Evolutionary conservation across 2,888 invertebrate genomes (phyloP).

Genomic region (Eristalis arbustorum): DNA sequence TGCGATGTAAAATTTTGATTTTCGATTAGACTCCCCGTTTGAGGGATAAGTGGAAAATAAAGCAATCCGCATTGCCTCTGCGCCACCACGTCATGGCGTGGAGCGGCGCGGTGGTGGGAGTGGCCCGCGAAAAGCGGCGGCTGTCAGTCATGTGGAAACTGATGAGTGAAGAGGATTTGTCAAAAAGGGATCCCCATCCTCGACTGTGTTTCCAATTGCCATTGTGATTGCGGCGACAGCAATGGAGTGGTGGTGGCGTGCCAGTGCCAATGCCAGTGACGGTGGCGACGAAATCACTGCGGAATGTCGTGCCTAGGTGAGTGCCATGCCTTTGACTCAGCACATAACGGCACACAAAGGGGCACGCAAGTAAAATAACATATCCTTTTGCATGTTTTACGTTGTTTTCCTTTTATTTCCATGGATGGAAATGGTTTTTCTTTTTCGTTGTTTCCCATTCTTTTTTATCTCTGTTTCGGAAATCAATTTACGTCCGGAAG

Average conservation of each 20-base stretch:
- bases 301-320: neutral
- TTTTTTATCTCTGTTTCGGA: constrained; percentile 5
- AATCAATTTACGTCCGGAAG: constrained; percentile 35
- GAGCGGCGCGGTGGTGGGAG: too few species aligned
- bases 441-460: neutral
- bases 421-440: neutral
- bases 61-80: neutral
- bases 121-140: neutral
- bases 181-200: neutral
- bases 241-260: too few species aligned
- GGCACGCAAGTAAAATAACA: neutral
- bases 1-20: neutral
- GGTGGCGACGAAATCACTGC: neutral
- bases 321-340: neutral
- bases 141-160: neutral
- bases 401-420: neutral
- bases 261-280: too few species aligned
- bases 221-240: neutral
- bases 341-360: neutral
- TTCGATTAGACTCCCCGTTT: neutral
- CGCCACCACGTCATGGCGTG: too few species aligned
- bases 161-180: neutral
- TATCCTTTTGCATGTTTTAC: neutral
- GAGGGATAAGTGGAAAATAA: neutral
- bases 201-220: neutral